Evolutionary conservation across 2,888 invertebrate genomes (phyloP), one percentile per base, ranked within the genome.

Genomic region (Drosophila nr. medialis): DNA sequence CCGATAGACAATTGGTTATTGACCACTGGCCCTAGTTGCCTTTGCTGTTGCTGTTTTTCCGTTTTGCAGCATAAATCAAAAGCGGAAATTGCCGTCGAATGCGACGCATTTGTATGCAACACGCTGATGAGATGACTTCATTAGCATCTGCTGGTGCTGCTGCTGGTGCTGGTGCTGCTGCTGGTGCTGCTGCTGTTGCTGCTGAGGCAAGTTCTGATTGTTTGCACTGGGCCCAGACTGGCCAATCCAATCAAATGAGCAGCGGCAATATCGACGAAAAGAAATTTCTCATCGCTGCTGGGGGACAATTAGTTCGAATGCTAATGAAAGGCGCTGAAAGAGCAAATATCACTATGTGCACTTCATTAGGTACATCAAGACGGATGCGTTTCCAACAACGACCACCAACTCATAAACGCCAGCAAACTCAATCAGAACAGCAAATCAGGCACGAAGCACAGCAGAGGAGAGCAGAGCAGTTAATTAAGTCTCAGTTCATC

Each of bases 231-330:
- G 59, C 70, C 49, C 69, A 53, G 72, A 50, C 68, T 70, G 74
- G 68, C 75, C 85, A 86, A 82, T 83, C 83, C 85, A 86, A 90
- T 84, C 89, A 85, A 84, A 85, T 83, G 79, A 83, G 64, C 50
- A 60, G 48, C 67, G 51, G 34, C 54, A 55, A 29, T 24, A 34
- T 8, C 51, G 58, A 53, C 40, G 32, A 48, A 76, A 77, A 82
- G 75, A 81, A 85, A 69, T 56, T 45, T 45, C 70, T 18, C 80
- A 63, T 59, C 60, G 56, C 49, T 34, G 55, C 50, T 2, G 42
- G 63, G 58, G 60, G 58, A 83, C 84, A 85, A 85, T 85, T 85
- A 85, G 89, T 81, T 65, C 58, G 74, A 79, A 79, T 83, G 88
- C 84, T 87, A 83, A 84, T 84, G 88, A 85, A 87, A 87, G 83